A percentile compares a stretch with the other conserved stretches of the same genome.
Evolutionary conservation across 2,888 invertebrate genomes (phyloP).

Genomic region (Pristionchus maxplancki): DNA sequence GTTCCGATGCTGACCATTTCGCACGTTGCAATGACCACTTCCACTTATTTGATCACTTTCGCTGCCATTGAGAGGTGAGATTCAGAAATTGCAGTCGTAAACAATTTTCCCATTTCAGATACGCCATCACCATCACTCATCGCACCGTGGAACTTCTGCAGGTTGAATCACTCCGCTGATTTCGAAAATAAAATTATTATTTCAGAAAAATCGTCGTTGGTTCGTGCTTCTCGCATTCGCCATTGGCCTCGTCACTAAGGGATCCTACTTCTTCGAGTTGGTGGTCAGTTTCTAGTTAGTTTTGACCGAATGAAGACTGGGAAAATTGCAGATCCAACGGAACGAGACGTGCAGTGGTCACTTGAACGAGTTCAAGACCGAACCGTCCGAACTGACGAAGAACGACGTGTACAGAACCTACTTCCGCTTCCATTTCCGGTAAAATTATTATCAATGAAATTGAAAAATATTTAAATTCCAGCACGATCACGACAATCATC

Average conservation of each 20-base stretch:
- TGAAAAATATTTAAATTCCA: conserved; percentile 18
- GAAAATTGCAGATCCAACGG: conserved; percentile 5
- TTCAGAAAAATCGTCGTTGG: conserved; percentile 46
- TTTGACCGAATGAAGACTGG: too few species aligned
- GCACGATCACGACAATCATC: conserved; percentile 65
- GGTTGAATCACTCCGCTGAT: background rate
- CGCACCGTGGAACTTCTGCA: conserved; percentile 52
- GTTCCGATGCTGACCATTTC: conserved; percentile 65
- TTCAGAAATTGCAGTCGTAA: background rate
- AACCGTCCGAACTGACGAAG: background rate
- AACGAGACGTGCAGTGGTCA: conserved; percentile 23
- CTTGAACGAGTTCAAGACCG: background rate
- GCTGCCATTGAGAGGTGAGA: conserved; percentile 65
- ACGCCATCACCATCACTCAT: conserved; percentile 60
- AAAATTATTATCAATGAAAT: background rate
- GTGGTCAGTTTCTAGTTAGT: too few species aligned
- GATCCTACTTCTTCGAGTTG: conserved; percentile 25
- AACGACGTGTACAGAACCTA: background rate
- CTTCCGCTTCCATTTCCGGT: conserved; percentile 63
- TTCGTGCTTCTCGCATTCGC: conserved; percentile 40
- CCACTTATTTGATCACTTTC: conserved; percentile 67
- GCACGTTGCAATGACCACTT: conserved; percentile 65
- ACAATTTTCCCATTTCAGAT: too few species aligned
- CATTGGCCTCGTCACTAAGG: conserved; percentile 48
- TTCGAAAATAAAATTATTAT: background rate